Percentiles rank a stretch among this genome's conserved stretches.
Conservation (phyloP, 2,113 vertebrate species). For the Otocyon megalotis region DNA sequence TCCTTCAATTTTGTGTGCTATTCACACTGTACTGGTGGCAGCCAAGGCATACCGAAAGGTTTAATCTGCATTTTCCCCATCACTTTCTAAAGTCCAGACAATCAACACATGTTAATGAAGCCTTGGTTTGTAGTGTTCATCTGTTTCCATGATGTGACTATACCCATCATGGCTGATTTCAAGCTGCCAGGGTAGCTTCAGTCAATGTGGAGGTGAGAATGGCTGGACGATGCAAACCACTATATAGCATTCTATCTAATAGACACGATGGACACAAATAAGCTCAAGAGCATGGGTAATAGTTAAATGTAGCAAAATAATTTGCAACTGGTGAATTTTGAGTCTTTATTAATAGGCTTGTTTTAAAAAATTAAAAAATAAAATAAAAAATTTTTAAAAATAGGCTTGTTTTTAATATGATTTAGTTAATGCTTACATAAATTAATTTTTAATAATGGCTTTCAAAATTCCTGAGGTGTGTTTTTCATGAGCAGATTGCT, state of each 20-base stretch:
- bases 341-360: background rate
- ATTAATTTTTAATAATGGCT: background rate
- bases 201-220: background rate
- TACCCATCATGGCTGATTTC: background rate
- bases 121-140: background rate
- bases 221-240: background rate
- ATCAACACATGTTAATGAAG: background rate
- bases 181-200: background rate
- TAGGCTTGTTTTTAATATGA: background rate
- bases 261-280: background rate
- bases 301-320: background rate
- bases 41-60: background rate
- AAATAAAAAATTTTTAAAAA: no score
- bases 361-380: no score
- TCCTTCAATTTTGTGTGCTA: background rate
- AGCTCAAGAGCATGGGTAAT: background rate
- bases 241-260: background rate
- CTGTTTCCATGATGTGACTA: background rate
- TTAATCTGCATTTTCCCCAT: background rate
- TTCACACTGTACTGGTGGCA: background rate
- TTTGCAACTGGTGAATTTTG: background rate
- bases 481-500: background rate
- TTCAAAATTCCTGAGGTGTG: slow-evolving; percentile 6
- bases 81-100: background rate
- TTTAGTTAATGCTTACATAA: background rate